Evolutionary conservation across 2,113 vertebrate genomes (phyloP), one percentile per base, ranked within the genome.

Genomic region (Prochilodus magdalenae): DNA sequence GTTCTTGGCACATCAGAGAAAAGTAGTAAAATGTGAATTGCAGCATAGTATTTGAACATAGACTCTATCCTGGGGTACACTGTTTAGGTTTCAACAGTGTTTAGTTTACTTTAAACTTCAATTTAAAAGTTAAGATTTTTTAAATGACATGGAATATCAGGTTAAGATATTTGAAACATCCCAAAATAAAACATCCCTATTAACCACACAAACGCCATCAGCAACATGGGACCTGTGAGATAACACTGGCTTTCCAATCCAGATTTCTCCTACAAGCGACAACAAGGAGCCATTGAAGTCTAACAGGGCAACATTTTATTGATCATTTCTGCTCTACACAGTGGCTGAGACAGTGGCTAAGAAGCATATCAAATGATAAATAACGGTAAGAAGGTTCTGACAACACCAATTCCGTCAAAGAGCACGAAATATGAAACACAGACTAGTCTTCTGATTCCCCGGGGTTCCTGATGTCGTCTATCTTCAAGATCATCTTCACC

Each of bases 401-500:
- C 87, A 74, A 53, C 20, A 26, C 30, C 67, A 47, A 59, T 57
- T 66, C 60, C 36, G 59, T 73, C 80, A 66, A 77, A 86, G 81
- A 79, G 85, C 81, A 57, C 4, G n/a, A 66, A 59, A 79, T 36
- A 16, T 72, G 57, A 18, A 44, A 65, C 57, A 59, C 44, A 27
- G 44, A 62, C 94, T 82, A 99, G 70, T 99, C 97, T 87, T 99
- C 97, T 18, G 90, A 93, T 86, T 99, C 97, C 67, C 98, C 98
- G 0, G 95, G 97, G 88, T 93, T 95, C 83, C 98, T 94, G 90
- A 99, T 96, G 85, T 99, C 98, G 57, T 99, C 98, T 0, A 99
- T 99, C 93, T 99, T 99, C 79, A 99, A 89, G 88, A 99, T 98
- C 98, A 99, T 99, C 91, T 96, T 96, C 74, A 99, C 98, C 26